Evolutionary conservation across 2,797 vertebrate genomes (phyloP).

Genomic region (Pangasius krempfi): DNA sequence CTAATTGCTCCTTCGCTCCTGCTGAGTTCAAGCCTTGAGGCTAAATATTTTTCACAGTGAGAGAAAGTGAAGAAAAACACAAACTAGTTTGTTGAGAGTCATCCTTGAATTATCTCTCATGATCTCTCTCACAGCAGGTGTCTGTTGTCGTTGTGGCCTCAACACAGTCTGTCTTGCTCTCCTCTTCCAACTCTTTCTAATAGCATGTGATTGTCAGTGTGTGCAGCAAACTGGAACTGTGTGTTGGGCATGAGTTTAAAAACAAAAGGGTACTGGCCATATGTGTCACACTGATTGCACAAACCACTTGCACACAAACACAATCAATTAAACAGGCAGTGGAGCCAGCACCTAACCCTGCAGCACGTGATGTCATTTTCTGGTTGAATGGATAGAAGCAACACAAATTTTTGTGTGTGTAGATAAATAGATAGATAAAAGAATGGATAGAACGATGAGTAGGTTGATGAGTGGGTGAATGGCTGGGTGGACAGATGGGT

Average conservation of each 20-base stretch:
- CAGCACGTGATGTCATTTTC: neutral
- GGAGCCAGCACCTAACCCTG: neutral
- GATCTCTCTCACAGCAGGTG: conserved; percentile 62
- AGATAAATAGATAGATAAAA: neutral
- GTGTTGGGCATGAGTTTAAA: conserved; percentile 21
- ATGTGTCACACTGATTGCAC: neutral
- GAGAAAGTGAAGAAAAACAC: conserved; percentile 64
- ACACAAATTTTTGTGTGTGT: neutral
- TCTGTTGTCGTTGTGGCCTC: conserved; percentile 55
- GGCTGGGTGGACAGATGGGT: neutral
- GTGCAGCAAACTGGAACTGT: conserved; percentile 31
- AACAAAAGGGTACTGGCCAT: conserved; percentile 14
- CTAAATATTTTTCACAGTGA: conserved; percentile 74
- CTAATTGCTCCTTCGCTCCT: conserved; percentile 75
- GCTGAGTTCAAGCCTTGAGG: conserved; percentile 71
- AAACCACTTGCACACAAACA: neutral
- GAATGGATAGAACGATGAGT: neutral
- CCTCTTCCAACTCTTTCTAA: conserved; percentile 41
- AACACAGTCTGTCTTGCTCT: conserved; percentile 30
- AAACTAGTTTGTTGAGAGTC: conserved; percentile 55
- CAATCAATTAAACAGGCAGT: conserved; percentile 2
- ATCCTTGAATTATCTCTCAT: conserved; percentile 68
- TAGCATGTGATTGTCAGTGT: conserved; percentile 44
- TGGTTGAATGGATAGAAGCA: neutral
- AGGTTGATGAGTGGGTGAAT: neutral